Evolutionary conservation across 2,113 vertebrate genomes (phyloP).

Genomic region (Marcusenius ussheri): DNA sequence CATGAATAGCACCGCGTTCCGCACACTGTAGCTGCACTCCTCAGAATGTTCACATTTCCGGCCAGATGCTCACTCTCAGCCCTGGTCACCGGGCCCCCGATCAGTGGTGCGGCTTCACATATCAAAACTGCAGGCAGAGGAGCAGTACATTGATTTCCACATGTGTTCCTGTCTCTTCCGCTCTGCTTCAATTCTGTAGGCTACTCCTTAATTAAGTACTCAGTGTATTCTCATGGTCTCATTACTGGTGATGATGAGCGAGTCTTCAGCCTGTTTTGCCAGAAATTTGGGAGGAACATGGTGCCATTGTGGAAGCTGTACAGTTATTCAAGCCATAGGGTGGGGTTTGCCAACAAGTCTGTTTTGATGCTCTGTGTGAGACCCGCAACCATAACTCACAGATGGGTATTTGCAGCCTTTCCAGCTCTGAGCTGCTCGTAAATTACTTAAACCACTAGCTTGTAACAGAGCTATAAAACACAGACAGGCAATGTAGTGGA

Average conservation of each 20-base stretch:
- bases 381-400: background rate
- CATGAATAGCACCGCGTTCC: background rate
- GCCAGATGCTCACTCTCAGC: background rate
- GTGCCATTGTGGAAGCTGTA: background rate
- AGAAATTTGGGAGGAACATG: background rate
- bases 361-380: background rate
- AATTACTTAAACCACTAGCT: background rate
- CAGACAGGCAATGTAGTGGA: background rate
- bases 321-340: background rate
- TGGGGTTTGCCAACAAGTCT: background rate
- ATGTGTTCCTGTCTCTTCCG: background rate
- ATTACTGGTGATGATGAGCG: background rate
- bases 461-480: constrained; percentile 14
- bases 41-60: background rate
- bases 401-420: background rate
- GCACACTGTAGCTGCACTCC: background rate
- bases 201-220: background rate
- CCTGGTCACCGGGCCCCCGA: background rate
- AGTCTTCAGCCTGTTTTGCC: background rate
- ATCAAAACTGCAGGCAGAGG: too few species aligned
- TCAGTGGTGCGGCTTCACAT: background rate
- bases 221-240: background rate
- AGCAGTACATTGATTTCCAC: background rate
- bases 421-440: background rate
- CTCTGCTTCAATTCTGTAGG: background rate